Base-by-base conservation (phyloP, 37 sponge, comb jelly and placozoan genomes). In the Petrosia ficiformis region DNA sequence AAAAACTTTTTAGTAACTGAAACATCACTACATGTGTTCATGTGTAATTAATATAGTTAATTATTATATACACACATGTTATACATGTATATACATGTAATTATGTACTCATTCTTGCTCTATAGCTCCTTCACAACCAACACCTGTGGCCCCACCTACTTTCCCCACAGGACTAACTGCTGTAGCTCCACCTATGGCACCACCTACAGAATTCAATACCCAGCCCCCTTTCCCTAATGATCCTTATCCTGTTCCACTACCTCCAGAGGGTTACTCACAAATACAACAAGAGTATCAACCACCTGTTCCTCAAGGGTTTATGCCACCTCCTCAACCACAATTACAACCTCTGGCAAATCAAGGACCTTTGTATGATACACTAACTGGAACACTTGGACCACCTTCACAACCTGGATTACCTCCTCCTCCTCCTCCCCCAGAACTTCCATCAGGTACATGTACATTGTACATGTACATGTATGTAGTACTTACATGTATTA, bases 101-200 rank as follows among this genome's bases (percentile, higher is more conserved):
- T 14, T 48, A 48, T 19, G 14, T 48, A 14, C 14, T 48, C 14
- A 19, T 48, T 48, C 14, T 48, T 19, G 8, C 14, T 48, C 82
- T 4, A 37, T 65, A 43, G 58, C 54, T 21, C 73, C 82, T 77
- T 26, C 71, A 44, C 34, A 16, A 22, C 57, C 59, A 36, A 19
- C 71, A 48, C 14, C 14, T 48, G 54, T 48, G 14, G 38, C 39
- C 22, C 76, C 83, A 16, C 70, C 84, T 70, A 63, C 76, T 34
- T 44, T 65, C 31, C 38, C 72, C 21, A 30, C 44, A 21, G 54
- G 68, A 26, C 69, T 14, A 48, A 48, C 79, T 69, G 71, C 14
- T 24, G 26, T 43, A 2, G 10, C 80, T 33, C 59, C 56, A 21
- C 71, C 71, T 2, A 28, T 73, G 6, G 70, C 71, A 42, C 65